Base-by-base conservation (phyloP, 2,113 vertebrate genomes). In the Eurystomus gularis region DNA sequence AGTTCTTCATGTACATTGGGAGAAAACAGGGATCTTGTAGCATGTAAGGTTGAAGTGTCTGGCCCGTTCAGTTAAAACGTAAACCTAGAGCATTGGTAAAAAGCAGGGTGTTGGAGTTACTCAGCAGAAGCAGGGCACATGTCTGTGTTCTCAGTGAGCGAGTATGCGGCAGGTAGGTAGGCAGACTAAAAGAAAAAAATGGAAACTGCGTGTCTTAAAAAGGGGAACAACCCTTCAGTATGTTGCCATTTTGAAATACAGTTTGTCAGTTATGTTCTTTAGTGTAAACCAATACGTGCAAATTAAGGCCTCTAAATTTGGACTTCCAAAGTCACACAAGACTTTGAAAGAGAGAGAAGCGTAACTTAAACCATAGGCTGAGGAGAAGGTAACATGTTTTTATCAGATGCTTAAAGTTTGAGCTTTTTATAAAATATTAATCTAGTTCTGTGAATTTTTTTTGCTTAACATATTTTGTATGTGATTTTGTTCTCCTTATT, bases 381-480 rank as follows among this genome's bases (percentile, higher is more conserved):
- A 94, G 86, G 57, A 73, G 91, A 88, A 96, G 80, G 81, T 94
- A 76, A 91, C 6, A 7, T 55, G 4, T 82, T 94, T 89, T 69
- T 84, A 89, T 76, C 57, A 70, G 80, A 92, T 69, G 61, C 84
- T 61, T 93, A 65, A 95, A 91, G 93, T 96, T 89, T 91, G 89
- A 92, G 62, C 61, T 91, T 94, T 95, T 87, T 93, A 94, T 87
- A 82, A 94, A 91, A 88, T 88, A 93, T 64, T 96, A 78, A 75
- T 82, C 55, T 84, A 69, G 39, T 81, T 97, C 58, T 92, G 66
- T 95, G 93, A 94, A 82, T 84, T 82, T 95, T 91, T 93, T 94
- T 81, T 94, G 82, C 82, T 93, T 90, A 82, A 91, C 89, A 44
- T 96, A 73, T 93, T 89, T 96, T 95, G 57, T 97, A 88, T 40